These are phyloP conservation scores for Eupeodes luniger DNA, from an alignment of 2,888 invertebrate genomes.

Conservation along the genomic window DNA sequence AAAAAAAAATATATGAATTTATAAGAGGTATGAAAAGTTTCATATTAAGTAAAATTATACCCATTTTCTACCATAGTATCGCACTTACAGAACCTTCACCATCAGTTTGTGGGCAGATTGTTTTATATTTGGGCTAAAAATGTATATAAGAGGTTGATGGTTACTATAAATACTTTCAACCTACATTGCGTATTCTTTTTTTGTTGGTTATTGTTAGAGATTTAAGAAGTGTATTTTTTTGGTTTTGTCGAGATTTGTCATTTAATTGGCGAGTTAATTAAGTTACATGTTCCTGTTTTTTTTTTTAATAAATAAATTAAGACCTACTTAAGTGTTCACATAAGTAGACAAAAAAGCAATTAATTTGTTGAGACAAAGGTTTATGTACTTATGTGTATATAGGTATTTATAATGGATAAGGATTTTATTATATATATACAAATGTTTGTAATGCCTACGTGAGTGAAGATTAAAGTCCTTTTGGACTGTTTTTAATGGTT, in stretches of 20 bases:
- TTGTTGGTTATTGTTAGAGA: slow-evolving; percentile 18
- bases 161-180: no score
- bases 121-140: no score
- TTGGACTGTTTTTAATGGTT: not conserved
- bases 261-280: slow-evolving; percentile 33
- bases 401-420: not conserved
- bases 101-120: no score
- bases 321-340: slow-evolving; percentile 1
- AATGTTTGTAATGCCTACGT: not conserved
- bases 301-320: slow-evolving; percentile 27
- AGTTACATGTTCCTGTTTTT: not conserved
- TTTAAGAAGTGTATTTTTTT: not conserved
- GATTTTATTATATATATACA: not conserved
- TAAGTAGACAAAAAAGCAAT: slow-evolving; percentile 9
- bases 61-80: no score
- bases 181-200: slow-evolving; percentile 15
- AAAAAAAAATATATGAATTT: no score
- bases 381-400: no score
- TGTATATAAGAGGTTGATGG: no score
- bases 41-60: no score
- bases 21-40: no score
- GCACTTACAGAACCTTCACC: no score
- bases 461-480: not conserved
- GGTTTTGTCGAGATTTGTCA: slow-evolving; percentile 6
- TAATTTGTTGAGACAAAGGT: slow-evolving; percentile 5